These are phyloP conservation scores for Gastrophysa polygoni DNA, from an alignment of 2,888 invertebrate species.

Conservation along the genomic window DNA sequence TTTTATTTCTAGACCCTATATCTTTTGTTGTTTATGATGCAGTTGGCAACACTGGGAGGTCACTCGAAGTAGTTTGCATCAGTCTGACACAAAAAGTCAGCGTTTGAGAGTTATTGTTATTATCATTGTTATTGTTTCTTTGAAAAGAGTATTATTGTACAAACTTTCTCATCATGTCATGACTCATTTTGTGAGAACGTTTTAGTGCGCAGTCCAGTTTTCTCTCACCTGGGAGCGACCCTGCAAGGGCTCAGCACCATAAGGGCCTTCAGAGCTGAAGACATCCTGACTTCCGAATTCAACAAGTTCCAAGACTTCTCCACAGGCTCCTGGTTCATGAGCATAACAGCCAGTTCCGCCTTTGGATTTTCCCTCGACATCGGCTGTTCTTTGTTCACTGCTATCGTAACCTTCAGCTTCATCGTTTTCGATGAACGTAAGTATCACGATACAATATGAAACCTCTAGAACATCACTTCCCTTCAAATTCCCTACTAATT, in stretches of 20 bases:
- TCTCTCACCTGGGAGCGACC: conserved; percentile 77
- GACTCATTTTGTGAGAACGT: conserved; percentile 15
- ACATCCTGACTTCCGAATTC: conserved; percentile 63
- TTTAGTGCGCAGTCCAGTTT: conserved; percentile 81
- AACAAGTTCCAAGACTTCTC: conserved; percentile 65
- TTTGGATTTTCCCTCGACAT: conserved; percentile 69
- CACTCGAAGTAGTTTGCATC: too few species aligned
- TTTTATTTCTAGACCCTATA: too few species aligned
- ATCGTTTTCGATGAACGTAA: conserved; percentile 40
- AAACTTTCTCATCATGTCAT: too few species aligned
- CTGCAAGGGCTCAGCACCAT: conserved; percentile 80
- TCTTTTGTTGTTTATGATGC: too few species aligned
- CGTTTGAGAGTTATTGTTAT: too few species aligned
- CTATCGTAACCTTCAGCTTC: conserved; percentile 69
- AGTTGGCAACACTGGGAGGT: too few species aligned
- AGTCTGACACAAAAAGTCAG: too few species aligned
- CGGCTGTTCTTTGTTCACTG: conserved; percentile 66
- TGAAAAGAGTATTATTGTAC: too few species aligned
- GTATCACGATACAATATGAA: not conserved
- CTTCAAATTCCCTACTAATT: too few species aligned
- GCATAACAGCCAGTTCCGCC: conserved; percentile 65
- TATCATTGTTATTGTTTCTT: too few species aligned
- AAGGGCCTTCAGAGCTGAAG: conserved; percentile 73
- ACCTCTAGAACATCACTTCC: too few species aligned
- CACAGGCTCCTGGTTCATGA: conserved; percentile 70